Base-by-base conservation (phyloP, 2,888 invertebrate genomes). In the Alsophila aescularia region DNA sequence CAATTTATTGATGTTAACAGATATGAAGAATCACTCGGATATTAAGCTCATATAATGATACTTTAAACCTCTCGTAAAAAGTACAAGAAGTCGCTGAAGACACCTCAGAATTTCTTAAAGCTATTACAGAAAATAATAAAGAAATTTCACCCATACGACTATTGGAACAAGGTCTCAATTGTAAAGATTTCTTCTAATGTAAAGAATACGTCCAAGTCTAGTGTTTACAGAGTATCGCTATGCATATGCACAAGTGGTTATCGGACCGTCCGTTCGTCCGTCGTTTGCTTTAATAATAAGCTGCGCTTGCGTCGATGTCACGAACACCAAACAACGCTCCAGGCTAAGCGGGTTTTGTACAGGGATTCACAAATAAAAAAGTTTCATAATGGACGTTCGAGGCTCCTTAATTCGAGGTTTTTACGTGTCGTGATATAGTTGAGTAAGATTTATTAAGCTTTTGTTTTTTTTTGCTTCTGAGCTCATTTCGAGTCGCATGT, bases 241-340 rank as follows among this genome's bases (percentile, higher is more conserved):
- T 87, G 86, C 85, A 87, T 87, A 86, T 88, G 86, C 85, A 76
- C 85, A 83, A 84, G 85, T 81, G 81, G 87, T 87, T 89, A 89
- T 87, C 86, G 81, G 78, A 71, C 71, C 77, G 85, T 81, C 80
- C 79, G 85, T 79, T 76, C 76, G 79, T 81, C 70, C 79, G 77
- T 54, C 53, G 64, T 90, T 90, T 90, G 86, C 87, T 88, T 86
- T 87, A 89, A 88, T 85, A 89, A 89, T 89, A 88, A 87, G 78
- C 73, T 74, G 77, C 78, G 84, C 81, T 73, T 70, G 83, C 82
- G 82, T 76, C 74, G 78, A 67, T 86, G 88, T 89, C 90, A 90
- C 90, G 90, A 90, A 84, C 82, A 70, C 82, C 85, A 89, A 89
- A 90, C 88, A 90, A 64, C 62, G 81, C 78, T 66, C 55, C 74